Evolutionary conservation across 1,140 invertebrate genomes (phyloP), one percentile per base, ranked within the genome.

Genomic region (Micrasema minimum): DNA sequence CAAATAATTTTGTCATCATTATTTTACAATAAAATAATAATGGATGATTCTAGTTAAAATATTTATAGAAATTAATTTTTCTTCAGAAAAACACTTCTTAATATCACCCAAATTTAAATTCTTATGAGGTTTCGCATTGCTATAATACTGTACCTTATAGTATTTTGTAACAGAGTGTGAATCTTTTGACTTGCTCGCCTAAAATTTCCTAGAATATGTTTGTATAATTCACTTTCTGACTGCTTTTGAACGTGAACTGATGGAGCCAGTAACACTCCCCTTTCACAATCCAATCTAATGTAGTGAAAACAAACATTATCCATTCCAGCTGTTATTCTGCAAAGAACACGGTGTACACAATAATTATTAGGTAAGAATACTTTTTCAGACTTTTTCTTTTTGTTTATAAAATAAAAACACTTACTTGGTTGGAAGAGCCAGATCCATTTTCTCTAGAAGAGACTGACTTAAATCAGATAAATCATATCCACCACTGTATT

Each of bases 401-500:
- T n/a, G 23, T 9, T 12, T 37, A 57, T 35, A 57, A 37, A 57
- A 57, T 35, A 37, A 35, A 57, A 77, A 74, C 9, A 80, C 80
- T 46, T 79, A 84, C 77, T 87, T 85, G 45, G 86, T 84, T 0
- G 89, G 88, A 57, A 87, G 77, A 46, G 90, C 86, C 73, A 90
- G 89, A 75, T 89, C 89, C 18, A 90, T 88, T 80, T 92, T 90
- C 72, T 88, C 88, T 69, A 92, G 81, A 66, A 93, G 82, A 67
- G 88, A 89, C 73, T 92, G 90, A 14, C 90, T 86, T 66, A 92
- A 87, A 74, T 92, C 91, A 1, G 88, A 87, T 75, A 92, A 81
- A 70, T 92, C 89, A 75, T 89, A 85, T 45, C 83, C 85, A 38
- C 85, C 86, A 35, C 85, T 87, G 35, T 87, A 86, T 75, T 89